Base-by-base conservation (phyloP, 37 sponge, comb jelly and placozoan genomes). In the Ianthella basta region DNA sequence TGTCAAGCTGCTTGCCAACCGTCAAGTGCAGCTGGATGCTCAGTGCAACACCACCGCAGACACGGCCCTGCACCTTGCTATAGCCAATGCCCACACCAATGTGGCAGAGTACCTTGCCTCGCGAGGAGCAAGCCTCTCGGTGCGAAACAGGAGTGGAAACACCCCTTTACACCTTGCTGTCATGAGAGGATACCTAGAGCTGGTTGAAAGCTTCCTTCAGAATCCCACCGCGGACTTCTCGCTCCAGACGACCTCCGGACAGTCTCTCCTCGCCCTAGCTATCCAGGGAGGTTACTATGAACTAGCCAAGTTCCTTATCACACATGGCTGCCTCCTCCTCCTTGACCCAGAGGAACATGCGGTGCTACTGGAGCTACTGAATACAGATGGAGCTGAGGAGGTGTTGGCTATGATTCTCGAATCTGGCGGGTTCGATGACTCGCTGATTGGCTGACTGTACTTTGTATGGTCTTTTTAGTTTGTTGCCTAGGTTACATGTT, bases 281-380 rank as follows among this genome's bases (percentile, higher is more conserved):
- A 90, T 91, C 56, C n/a, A 50, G 6, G 79, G 72, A 2, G 92
- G 92, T 54, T 90, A 92, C 60, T 25, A 83, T 0, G 92, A 92
- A 23, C 84, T 92, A 4, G 92, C 92, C 33, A 90, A 85, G 34
- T 86, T 88, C 60, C 66, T 95, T 68, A 69, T 95, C 10, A 75
- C 92, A 60, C 92, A 89, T 39, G 92, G 90, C 54, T 92, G 90
- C 15, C 90, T 90, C 12, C 80, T 92, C 67, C 89, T 91, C 82
- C 86, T 89, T 37, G 92, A 88, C 83, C 55, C 81, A 0, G 91
- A 85, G 54, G 94, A 93, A 1, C 86, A 87, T 8, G 80, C 83
- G 30, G 82, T 55, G 0, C 87, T 89, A 0, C 35, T 93, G 54
- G 90, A 93, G 37, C 56, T 83, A 18, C 85, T 89, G 15, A 25